phyloP scores from a whole-genome alignment of 1,140 invertebrate genomes.

The Pteromalus puparum region DNA sequence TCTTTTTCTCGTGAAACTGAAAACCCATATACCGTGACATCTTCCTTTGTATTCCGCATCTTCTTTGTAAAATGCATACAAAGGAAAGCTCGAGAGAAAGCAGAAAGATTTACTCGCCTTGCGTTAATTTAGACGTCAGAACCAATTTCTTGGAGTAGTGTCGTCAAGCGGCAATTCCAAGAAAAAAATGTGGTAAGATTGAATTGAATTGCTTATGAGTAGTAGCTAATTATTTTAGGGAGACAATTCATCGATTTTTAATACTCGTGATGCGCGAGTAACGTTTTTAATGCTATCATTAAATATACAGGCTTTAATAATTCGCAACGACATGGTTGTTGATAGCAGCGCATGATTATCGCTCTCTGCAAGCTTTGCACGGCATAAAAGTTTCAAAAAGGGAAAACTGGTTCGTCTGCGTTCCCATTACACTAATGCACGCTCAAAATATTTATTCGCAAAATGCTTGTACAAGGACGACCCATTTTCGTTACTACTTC shows the following conservation, averaged over 20 bases:
- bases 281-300: no score
- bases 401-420: neutral
- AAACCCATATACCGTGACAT: neutral
- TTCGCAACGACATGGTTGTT: no score
- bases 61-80: neutral
- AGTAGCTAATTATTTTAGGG: no score
- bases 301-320: no score
- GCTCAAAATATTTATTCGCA: neutral
- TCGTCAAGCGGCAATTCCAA: no score
- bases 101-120: neutral
- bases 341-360: no score
- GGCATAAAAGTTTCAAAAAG: neutral
- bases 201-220: no score
- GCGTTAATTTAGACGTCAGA: neutral
- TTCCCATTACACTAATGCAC: neutral
- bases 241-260: no score
- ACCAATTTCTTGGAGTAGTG: neutral
- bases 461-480: neutral
- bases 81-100: neutral
- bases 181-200: no score
- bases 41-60: slow-evolving; percentile 9
- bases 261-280: no score
- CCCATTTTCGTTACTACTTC: neutral
- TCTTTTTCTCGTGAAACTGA: neutral
- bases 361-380: no score